Evolutionary conservation across 2,888 invertebrate species (phyloP).

Genomic region (Chrysodeixis includens): DNA sequence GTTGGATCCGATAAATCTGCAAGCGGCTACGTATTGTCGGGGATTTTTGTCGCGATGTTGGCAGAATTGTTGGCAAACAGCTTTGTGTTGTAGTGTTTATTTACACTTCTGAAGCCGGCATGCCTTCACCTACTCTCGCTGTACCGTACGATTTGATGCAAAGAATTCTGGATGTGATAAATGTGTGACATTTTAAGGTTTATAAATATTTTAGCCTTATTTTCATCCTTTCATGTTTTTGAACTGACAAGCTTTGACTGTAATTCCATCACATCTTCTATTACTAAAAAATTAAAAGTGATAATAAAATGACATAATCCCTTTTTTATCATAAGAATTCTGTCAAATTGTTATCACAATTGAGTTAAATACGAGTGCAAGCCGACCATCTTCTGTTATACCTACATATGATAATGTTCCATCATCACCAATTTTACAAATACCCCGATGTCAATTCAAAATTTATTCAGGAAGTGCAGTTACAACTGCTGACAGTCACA

Average conservation of each 20-base stretch:
- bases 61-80: background rate
- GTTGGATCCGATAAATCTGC: constrained; percentile 3
- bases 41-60: constrained; percentile 5
- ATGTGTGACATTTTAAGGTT: background rate
- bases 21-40: background rate
- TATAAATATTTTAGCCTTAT: background rate
- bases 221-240: too few species aligned
- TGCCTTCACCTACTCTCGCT: background rate
- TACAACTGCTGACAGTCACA: background rate
- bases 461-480: background rate
- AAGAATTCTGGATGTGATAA: background rate
- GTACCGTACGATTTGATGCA: background rate
- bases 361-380: too few species aligned
- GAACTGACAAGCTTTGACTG: too few species aligned
- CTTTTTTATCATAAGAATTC: too few species aligned
- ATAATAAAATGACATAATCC: too few species aligned
- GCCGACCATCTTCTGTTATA: too few species aligned
- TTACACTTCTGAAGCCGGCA: background rate
- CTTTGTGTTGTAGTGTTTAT: constrained; percentile 2
- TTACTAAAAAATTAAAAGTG: too few species aligned
- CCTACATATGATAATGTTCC: too few species aligned
- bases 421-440: too few species aligned
- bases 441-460: too few species aligned
- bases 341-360: too few species aligned
- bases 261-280: too few species aligned